Conservation (phyloP, 37 sponge, comb jelly and placozoan genomes). For the Chondrosia reniformis region DNA sequence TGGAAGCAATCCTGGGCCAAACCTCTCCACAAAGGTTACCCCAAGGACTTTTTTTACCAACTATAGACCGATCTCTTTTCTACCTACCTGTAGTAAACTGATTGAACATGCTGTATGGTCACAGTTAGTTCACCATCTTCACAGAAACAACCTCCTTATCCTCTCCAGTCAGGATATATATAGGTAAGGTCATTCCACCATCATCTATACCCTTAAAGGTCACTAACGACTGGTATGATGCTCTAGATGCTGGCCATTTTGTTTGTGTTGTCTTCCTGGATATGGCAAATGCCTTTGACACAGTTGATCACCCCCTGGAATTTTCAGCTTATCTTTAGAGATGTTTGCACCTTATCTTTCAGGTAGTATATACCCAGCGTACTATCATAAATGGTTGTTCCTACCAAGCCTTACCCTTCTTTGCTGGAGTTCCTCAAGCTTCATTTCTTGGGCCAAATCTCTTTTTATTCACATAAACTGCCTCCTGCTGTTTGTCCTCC, state of each 20-base stretch:
- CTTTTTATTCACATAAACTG: too few relatives aligned
- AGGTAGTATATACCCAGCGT: too few relatives aligned
- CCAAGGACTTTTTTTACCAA: neutral
- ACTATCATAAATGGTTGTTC: neutral
- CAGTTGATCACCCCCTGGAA: neutral
- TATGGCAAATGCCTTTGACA: slow-evolving; percentile 1
- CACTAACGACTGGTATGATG: neutral
- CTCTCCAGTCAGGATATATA: neutral
- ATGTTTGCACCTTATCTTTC: too few relatives aligned
- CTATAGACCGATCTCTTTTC: neutral
- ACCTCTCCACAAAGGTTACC: neutral
- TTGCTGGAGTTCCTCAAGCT: neutral
- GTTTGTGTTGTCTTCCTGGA: neutral
- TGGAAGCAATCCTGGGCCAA: neutral
- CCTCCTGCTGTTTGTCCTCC: neutral
- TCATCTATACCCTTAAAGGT: neutral
- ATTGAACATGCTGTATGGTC: neutral
- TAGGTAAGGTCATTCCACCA: too few relatives aligned
- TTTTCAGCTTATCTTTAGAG: too few relatives aligned
- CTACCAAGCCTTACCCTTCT: neutral
- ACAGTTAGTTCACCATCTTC: neutral
- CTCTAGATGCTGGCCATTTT: neutral
- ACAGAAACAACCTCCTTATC: neutral
- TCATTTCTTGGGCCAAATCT: neutral
- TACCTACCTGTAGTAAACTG: neutral